Evolutionary conservation across 2,113 vertebrate genomes (phyloP).

Genomic region (Siniperca knerii): DNA sequence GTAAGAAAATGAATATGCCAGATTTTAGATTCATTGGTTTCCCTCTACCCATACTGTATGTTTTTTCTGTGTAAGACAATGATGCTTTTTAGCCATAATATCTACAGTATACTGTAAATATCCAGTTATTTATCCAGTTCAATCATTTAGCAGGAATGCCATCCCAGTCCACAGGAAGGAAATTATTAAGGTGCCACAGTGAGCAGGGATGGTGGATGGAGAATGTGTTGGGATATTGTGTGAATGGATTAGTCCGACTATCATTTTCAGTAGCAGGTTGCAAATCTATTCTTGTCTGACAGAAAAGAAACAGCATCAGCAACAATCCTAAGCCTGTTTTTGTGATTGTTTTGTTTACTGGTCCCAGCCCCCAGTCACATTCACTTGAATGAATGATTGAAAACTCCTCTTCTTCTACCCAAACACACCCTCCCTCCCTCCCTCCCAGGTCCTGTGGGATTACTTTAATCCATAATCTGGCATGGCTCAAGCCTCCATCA

Average conservation of each 20-base stretch:
- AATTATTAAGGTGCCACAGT: background rate
- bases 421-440: background rate
- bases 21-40: background rate
- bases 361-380: conserved; percentile 11
- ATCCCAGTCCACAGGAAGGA: background rate
- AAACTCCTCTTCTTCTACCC: conserved; percentile 34
- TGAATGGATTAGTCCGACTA: conserved; percentile 42
- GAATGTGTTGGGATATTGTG: conserved; percentile 4
- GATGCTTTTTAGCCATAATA: background rate
- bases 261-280: conserved; percentile 41
- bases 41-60: background rate
- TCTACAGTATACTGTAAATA: background rate
- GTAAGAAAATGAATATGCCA: too few species aligned
- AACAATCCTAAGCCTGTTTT: conserved; percentile 62
- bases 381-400: conserved; percentile 61
- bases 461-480: conserved; percentile 83
- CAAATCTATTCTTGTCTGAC: conserved; percentile 31
- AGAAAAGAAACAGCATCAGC: conserved; percentile 46
- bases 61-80: background rate
- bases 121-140: background rate
- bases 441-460: conserved; percentile 59
- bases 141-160: background rate
- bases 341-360: conserved; percentile 58
- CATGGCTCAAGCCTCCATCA: conserved; percentile 45
- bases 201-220: background rate